Conservation (phyloP, 2,113 vertebrate genomes). For the Hassar affinis region DNA sequence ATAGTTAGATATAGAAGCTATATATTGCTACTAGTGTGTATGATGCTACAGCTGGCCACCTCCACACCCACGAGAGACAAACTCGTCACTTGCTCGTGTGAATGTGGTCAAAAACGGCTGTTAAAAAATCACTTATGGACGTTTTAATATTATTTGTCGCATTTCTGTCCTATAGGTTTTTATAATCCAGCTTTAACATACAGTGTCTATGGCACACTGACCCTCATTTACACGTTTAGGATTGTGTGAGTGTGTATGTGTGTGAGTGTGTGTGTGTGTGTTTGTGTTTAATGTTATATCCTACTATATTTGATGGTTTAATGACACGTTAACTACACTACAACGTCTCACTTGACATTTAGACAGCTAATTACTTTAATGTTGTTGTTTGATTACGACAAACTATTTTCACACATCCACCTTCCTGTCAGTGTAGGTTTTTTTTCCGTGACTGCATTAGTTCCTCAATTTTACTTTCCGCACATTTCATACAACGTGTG, state of each 20-base stretch:
- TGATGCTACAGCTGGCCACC: neutral
- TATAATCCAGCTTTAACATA: too few species aligned
- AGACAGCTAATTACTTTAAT: neutral
- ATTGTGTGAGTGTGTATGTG: neutral
- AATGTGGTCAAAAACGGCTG: neutral
- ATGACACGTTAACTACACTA: neutral
- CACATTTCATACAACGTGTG: neutral
- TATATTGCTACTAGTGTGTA: neutral
- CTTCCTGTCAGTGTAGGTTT: neutral
- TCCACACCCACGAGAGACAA: neutral
- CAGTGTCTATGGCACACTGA: neutral
- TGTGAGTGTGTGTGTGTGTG: neutral
- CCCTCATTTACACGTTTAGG: neutral
- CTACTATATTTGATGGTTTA: neutral
- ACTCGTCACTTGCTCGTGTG: neutral
- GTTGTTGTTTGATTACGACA: neutral
- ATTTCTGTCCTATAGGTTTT: neutral
- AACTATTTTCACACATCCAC: neutral
- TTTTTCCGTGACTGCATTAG: neutral
- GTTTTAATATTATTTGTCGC: neutral
- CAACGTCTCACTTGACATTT: neutral
- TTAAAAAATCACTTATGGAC: neutral
- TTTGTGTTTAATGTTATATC: neutral
- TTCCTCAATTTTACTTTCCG: constrained; percentile 22
- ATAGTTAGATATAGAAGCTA: neutral